Percentiles rank a stretch among this genome's conserved stretches.
Conservation (phyloP, 2,888 invertebrate species). For the Bembecia ichneumoniformis region DNA sequence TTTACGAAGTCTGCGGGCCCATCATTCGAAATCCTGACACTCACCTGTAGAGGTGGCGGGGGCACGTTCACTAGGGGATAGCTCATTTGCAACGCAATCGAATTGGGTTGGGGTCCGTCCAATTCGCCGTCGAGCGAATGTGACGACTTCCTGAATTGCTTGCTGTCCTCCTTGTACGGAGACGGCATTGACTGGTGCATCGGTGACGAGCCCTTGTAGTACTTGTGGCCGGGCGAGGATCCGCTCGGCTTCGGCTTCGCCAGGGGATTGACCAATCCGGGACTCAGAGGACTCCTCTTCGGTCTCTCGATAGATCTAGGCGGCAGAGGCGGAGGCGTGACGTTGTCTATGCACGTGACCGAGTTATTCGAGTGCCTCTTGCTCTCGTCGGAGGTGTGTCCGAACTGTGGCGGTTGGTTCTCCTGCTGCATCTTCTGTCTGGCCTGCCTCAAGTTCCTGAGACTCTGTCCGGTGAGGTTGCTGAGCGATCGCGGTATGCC, state of each 20-base stretch:
- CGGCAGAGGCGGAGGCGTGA: constrained; percentile 49
- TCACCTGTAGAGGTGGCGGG: constrained; percentile 61
- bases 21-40: too few relatives aligned
- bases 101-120: constrained; percentile 68
- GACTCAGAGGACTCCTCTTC: constrained; percentile 28
- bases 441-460: constrained; percentile 45
- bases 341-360: constrained; percentile 54
- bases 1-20: too few relatives aligned
- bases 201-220: constrained; percentile 23
- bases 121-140: constrained; percentile 53
- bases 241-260: constrained; percentile 30
- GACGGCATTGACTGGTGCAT: constrained; percentile 47
- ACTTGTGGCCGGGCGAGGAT: constrained; percentile 21
- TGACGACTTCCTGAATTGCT: constrained; percentile 42
- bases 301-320: constrained; percentile 44
- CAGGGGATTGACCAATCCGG: constrained; percentile 26
- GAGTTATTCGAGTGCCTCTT: constrained; percentile 44
- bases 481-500: constrained; percentile 59
- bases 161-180: constrained; percentile 28
- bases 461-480: constrained; percentile 62
- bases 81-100: constrained; percentile 76
- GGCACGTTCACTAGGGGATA: constrained; percentile 75
- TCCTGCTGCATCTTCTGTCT: constrained; percentile 32
- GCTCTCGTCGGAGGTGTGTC: constrained; percentile 46
- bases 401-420: constrained; percentile 32